Evolutionary conservation across 2,113 vertebrate genomes (phyloP).

Genomic region (Hemibates koningsi): DNA sequence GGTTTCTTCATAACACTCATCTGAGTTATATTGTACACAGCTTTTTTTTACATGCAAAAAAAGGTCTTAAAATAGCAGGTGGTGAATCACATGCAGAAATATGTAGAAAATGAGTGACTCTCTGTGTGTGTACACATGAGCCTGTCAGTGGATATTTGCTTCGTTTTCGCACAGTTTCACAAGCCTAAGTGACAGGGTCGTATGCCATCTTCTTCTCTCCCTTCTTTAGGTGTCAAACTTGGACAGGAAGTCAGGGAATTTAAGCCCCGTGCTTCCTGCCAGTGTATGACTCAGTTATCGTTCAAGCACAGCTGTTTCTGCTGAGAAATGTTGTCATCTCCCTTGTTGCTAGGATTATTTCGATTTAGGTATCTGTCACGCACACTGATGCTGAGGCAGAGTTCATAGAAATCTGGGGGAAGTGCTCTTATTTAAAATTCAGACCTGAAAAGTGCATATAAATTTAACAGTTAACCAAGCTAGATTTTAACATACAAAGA

Average conservation of each 20-base stretch:
- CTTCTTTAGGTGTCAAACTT: slow-evolving; percentile 47
- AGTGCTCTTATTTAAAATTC: not conserved
- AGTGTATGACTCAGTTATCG: slow-evolving; percentile 40
- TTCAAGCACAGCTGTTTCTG: slow-evolving; percentile 44
- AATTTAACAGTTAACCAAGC: not conserved
- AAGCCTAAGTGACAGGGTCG: slow-evolving; percentile 48
- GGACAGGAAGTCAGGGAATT: slow-evolving; percentile 57
- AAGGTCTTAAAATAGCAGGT: not conserved
- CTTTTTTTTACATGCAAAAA: not conserved
- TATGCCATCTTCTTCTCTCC: slow-evolving; percentile 23
- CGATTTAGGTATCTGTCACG: slow-evolving; percentile 37
- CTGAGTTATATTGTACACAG: not conserved
- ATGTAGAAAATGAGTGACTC: not conserved
- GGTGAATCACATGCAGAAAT: not conserved
- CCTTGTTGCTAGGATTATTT: slow-evolving; percentile 41
- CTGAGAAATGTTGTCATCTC: slow-evolving; percentile 26
- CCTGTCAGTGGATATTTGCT: slow-evolving; percentile 6
- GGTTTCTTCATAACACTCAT: not conserved
- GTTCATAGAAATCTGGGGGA: not conserved
- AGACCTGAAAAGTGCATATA: not conserved
- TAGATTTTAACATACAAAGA: not conserved
- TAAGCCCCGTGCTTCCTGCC: slow-evolving; percentile 21
- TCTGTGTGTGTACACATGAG: not conserved
- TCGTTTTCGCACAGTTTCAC: not conserved
- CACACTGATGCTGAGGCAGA: not conserved